Percentiles rank a stretch among this genome's conserved stretches.
Evolutionary conservation across 1,140 invertebrate species (phyloP).

Genomic region (Drosophila baimaii): DNA sequence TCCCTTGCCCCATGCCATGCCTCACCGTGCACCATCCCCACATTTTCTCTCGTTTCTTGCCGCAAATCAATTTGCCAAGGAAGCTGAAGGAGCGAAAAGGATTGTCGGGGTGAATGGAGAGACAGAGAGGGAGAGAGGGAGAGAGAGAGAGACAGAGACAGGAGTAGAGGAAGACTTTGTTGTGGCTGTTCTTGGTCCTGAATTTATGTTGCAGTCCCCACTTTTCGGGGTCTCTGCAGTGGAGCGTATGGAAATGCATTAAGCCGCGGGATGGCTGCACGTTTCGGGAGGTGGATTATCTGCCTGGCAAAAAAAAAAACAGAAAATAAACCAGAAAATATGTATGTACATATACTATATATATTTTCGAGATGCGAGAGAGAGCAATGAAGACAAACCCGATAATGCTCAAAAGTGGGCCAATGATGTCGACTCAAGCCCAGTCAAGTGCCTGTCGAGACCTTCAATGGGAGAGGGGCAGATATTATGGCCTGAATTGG

Average conservation of each 20-base stretch:
- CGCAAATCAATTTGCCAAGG: slow-evolving; percentile 58
- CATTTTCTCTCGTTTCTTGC: slow-evolving; percentile 28
- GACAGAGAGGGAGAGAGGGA: no score
- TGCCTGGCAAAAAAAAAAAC: neutral
- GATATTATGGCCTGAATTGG: slow-evolving; percentile 12
- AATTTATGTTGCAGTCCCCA: slow-evolving; percentile 52
- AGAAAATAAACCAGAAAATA: neutral
- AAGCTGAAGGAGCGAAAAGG: slow-evolving; percentile 36
- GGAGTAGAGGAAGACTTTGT: slow-evolving; percentile 25
- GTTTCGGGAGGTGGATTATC: slow-evolving; percentile 28
- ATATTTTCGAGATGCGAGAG: neutral
- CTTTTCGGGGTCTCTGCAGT: slow-evolving; percentile 21
- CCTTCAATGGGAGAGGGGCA: slow-evolving; percentile 14
- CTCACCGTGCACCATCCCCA: no score
- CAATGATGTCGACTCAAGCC: slow-evolving; percentile 32
- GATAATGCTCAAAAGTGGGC: slow-evolving; percentile 34
- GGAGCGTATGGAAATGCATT: slow-evolving; percentile 53
- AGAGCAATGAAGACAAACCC: slow-evolving; percentile 15
- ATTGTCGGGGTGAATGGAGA: slow-evolving; percentile 8
- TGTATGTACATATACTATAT: neutral
- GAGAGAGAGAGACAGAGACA: no score
- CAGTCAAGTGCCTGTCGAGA: slow-evolving; percentile 21
- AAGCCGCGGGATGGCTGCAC: slow-evolving; percentile 30
- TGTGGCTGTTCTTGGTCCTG: slow-evolving; percentile 15
- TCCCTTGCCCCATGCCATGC: neutral